These are phyloP conservation scores for Hystrix cristata DNA, from an alignment of 2,113 vertebrate genomes.

Conservation along the genomic window DNA sequence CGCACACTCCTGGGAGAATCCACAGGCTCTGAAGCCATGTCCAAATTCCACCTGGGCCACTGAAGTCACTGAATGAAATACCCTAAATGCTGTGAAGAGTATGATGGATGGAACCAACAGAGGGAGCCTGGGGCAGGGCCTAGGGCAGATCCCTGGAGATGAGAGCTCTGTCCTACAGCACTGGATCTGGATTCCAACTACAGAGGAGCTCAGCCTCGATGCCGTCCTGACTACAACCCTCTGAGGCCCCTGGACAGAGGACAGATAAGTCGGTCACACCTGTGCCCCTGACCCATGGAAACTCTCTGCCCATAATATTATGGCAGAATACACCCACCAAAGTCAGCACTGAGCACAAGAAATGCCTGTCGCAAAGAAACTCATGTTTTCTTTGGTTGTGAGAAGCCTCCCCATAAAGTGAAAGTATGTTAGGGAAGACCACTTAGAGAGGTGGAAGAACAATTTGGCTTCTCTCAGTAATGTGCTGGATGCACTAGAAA, in stretches of 20 bases:
- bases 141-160: neutral
- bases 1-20: neutral
- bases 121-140: neutral
- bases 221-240: neutral
- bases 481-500: neutral
- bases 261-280: fast-evolving
- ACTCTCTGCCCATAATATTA: neutral
- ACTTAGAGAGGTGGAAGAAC: neutral
- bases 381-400: neutral
- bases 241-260: neutral
- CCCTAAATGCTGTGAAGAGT: neutral
- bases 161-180: neutral
- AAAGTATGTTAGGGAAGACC: neutral
- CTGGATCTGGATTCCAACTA: neutral
- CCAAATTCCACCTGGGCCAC: neutral
- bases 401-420: neutral
- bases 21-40: neutral
- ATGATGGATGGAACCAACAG: neutral
- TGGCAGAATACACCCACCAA: neutral
- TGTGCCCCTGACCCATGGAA: neutral
- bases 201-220: neutral
- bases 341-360: neutral
- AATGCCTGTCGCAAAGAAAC: fast-evolving
- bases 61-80: neutral
- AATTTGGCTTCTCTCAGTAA: neutral